Evolutionary conservation across 1,140 invertebrate genomes (phyloP), one percentile per base, ranked within the genome.

Genomic region (Stegodyphus dumicola): DNA sequence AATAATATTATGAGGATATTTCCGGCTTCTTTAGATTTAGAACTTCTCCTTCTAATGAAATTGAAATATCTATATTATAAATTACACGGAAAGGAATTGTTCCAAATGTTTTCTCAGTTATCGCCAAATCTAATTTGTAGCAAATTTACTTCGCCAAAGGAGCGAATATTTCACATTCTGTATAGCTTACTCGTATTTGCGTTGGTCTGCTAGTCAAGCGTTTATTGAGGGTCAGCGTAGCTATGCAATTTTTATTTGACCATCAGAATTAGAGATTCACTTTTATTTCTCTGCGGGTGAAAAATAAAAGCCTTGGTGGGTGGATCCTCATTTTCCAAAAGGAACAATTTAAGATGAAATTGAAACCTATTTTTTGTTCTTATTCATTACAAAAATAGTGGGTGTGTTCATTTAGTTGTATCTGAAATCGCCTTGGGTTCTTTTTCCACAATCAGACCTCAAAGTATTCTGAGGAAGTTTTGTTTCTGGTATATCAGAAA

Each of bases 161-260:
- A 60, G 56, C 56, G 15, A 60, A 9, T 11, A 1, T 60, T 60
- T 60, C 15, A 9, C 56, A 60, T 11, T 60, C 9, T 60, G 56
- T 9, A 9, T 0, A 33, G 9, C 9, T 15, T 15, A 15, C 56
- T 5, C 56, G 56, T 60, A 9, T 15, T 18, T 15, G 56, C 75
- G 52, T 13, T 49, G 75, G 75, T 77, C 75, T 33, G 75, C 5
- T 33, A 10, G 17, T 54, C 75, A 77, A 66, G 75, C 75, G 75
- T 77, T 15, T 15, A 4, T 7, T 77, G 75, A 77, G 75, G 75
- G 75, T 77, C 75, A 66, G 60, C 75, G 60, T 49, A 77, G 64
- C 65, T 60, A 77, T 77, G 75, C 75, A 66, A 65, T 51, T 77
- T 77, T 64, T 60, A 11, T 64, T 51, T 65, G 33, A 51, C 48